Percentiles rank a stretch among this genome's conserved stretches.
phyloP scores from a whole-genome alignment of 2,888 invertebrate genomes.

The Drosophila leonis region DNA sequence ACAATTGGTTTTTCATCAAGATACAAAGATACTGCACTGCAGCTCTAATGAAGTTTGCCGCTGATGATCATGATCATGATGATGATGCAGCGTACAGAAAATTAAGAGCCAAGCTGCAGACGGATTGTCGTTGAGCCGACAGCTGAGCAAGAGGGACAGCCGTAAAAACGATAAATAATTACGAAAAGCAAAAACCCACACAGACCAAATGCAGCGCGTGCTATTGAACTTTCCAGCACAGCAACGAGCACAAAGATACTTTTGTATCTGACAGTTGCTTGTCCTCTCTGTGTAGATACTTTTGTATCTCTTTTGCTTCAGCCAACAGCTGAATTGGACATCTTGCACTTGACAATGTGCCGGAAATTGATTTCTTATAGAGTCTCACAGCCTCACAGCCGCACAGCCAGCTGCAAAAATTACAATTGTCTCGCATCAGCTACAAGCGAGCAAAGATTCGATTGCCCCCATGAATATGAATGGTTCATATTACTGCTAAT shows the following conservation, averaged over 20 bases:
- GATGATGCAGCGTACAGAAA: constrained; percentile 65
- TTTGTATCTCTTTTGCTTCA: constrained; percentile 28
- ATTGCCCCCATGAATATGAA: constrained; percentile 25
- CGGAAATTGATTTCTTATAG: constrained; percentile 68
- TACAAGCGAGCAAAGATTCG: not conserved
- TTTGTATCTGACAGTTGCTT: constrained; percentile 37
- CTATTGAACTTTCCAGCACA: constrained; percentile 60
- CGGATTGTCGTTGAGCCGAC: constrained; percentile 64
- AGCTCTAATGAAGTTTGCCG: constrained; percentile 42
- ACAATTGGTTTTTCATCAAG: constrained; percentile 69
- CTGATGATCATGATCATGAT: constrained; percentile 8
- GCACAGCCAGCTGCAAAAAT: constrained; percentile 36
- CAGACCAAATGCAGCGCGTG: constrained; percentile 45
- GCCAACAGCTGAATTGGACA: constrained; percentile 34
- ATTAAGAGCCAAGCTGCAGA: constrained; percentile 49
- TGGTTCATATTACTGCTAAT: constrained; percentile 36
- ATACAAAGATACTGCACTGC: constrained; percentile 28
- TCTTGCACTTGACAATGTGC: constrained; percentile 64
- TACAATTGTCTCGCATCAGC: constrained; percentile 53
- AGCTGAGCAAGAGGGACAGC: constrained; percentile 48
- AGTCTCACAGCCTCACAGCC: not conserved
- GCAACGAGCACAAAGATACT: constrained; percentile 36
- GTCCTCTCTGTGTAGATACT: constrained; percentile 21
- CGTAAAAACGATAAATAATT: constrained; percentile 49
- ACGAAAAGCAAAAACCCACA: constrained; percentile 22